Base-by-base conservation (phyloP, 2,797 vertebrate species). In the Anguilla pacifica region DNA sequence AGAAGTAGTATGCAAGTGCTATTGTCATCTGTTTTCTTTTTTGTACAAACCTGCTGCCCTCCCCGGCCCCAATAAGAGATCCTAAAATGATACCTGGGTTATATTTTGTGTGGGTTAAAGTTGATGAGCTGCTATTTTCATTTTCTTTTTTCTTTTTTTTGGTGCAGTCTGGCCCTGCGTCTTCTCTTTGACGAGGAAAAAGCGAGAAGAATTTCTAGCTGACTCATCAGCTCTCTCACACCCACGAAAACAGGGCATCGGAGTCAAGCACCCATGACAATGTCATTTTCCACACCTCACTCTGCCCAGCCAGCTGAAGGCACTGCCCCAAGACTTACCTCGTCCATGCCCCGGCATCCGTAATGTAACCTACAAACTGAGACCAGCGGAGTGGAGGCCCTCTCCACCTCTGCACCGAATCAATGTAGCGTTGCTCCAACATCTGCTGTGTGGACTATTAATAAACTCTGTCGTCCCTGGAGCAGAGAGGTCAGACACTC, bases 401-500 rank as follows among this genome's bases (percentile, higher is more conserved):
- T 86, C 74, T 39, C 77, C 86, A 39, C 46, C 74, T 85, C 84
- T 43, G 28, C 59, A 35, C 59, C 15, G 57, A 88, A 86, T 59
- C 57, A 6, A 35, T 85, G 87, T 85, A 74, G 83, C 87, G 6
- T 88, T 85, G 55, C 83, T 31, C 25, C 31, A 61, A 88, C 87
- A 88, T 85, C 83, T 88, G 84, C 84, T 85, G 84, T 74, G 57
- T 67, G 72, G 55, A 85, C 64, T 88, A 85, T 86, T 88, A 88
- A 88, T 85, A 85, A 64, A 51, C 39, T 81, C 57, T 55, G 59
- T 28, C 28, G 46, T 85, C 55, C 87, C 59, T 72, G 22, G 43
- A 43, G 59, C 72, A 64, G 25, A 43, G 55, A 81, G 87, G 84
- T 88, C 84, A 88, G 84, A 49, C 35, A 17, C 85, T 55, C 43